Evolutionary conservation across 2,113 vertebrate genomes (phyloP).

Genomic region (Scopus umbretta): DNA sequence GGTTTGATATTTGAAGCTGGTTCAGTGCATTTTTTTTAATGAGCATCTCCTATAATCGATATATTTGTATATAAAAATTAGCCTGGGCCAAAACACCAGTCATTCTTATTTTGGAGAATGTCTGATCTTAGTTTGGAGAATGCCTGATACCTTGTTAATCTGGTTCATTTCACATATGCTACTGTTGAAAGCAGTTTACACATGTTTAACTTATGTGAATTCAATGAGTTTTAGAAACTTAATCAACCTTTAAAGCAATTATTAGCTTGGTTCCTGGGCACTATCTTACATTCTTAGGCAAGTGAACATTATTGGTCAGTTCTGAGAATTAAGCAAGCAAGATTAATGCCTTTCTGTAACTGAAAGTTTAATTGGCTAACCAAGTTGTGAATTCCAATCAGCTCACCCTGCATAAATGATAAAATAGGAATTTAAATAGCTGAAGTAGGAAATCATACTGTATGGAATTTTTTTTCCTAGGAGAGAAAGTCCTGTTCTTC

Average conservation of each 20-base stretch:
- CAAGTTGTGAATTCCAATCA: not conserved
- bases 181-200: not conserved
- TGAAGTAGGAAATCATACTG: not conserved
- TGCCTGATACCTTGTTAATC: not conserved
- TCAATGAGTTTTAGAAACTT: not conserved
- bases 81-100: not conserved
- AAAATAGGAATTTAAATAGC: not conserved
- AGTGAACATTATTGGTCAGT: not conserved
- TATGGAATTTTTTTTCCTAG: not conserved
- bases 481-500: not conserved
- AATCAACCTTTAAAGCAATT: not conserved
- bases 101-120: not conserved
- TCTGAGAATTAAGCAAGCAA: not conserved
- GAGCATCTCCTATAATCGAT: not conserved
- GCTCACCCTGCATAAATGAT: not conserved
- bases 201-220: not conserved
- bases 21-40: not conserved
- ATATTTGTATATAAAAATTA: not conserved
- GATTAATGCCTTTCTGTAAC: not conserved
- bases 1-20: not conserved
- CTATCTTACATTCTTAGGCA: not conserved
- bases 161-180: not conserved
- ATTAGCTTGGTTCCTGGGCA: not conserved
- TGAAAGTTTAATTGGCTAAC: not conserved
- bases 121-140: not conserved